These are phyloP conservation scores for Sylvietta virens DNA, from an alignment of 2,113 vertebrate species.

Conservation along the genomic window DNA sequence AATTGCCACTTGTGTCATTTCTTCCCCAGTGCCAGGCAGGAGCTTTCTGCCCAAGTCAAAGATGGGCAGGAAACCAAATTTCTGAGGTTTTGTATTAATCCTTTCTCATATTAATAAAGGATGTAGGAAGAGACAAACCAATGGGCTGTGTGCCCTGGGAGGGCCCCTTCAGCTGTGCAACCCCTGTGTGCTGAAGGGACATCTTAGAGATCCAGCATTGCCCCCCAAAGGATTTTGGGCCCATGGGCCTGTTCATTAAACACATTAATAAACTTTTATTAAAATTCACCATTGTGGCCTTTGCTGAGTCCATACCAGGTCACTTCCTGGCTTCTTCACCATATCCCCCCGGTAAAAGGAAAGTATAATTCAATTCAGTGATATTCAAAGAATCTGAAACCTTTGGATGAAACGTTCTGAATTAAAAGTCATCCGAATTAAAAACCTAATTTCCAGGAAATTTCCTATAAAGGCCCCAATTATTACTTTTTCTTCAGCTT, in stretches of 20 bases:
- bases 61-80: accelerated
- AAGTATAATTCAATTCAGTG: not conserved
- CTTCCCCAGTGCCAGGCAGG: not conserved
- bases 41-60: not conserved
- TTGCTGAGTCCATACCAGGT: too few species aligned
- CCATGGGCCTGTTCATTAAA: accelerated
- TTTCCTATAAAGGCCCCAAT: not conserved
- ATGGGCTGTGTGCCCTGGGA: not conserved
- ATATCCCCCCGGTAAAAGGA: accelerated
- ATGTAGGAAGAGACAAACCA: not conserved
- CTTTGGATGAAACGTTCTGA: not conserved
- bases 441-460: accelerated
- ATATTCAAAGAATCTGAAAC: not conserved
- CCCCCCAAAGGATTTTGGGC: not conserved
- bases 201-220: too few species aligned
- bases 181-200: accelerated
- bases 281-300: not conserved
- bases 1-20: not conserved
- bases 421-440: not conserved
- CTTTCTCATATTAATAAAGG: not conserved
- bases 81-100: accelerated
- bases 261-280: not conserved
- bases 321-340: not conserved
- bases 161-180: not conserved
- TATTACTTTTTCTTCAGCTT: not conserved